phyloP scores from a whole-genome alignment of 2,797 vertebrate genomes.

The Gambelia wislizenii region DNA sequence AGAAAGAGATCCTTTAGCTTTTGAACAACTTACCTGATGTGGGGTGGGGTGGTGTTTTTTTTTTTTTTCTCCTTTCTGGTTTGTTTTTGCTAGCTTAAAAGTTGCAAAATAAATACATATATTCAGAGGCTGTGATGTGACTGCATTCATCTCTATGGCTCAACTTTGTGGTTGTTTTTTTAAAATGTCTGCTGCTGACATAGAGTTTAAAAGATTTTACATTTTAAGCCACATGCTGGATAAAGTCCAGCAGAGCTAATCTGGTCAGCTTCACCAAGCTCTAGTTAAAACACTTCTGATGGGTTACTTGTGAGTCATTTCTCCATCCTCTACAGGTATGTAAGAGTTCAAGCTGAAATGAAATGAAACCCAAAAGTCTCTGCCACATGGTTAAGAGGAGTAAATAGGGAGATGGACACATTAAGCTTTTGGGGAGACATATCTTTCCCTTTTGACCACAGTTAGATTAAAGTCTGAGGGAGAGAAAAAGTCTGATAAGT shows the following conservation, averaged over 20 bases:
- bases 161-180: background rate
- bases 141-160: slow-evolving; percentile 16
- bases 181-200: background rate
- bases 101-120: background rate
- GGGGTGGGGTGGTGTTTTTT: background rate
- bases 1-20: slow-evolving; percentile 32
- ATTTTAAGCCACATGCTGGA: slow-evolving; percentile 5
- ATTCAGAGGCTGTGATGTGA: background rate
- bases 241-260: slow-evolving; percentile 27
- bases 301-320: slow-evolving; percentile 43
- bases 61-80: background rate
- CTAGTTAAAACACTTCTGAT: slow-evolving; percentile 29
- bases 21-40: slow-evolving; percentile 7
- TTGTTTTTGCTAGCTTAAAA: background rate
- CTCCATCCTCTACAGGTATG: slow-evolving; percentile 26
- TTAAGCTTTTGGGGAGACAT: slow-evolving; percentile 40
- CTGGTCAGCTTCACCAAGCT: slow-evolving; percentile 35
- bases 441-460: slow-evolving; percentile 73
- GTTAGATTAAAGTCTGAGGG: slow-evolving; percentile 70
- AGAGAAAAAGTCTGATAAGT: slow-evolving; percentile 65
- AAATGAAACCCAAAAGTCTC: slow-evolving; percentile 31
- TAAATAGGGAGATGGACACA: slow-evolving; percentile 53
- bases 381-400: slow-evolving; percentile 58
- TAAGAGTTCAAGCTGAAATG: slow-evolving; percentile 49
- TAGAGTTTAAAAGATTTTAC: background rate